Percentiles rank a stretch among this genome's conserved stretches.
Evolutionary conservation across 2,888 invertebrate species (phyloP).

Genomic region (Tetheella fluctuosa): DNA sequence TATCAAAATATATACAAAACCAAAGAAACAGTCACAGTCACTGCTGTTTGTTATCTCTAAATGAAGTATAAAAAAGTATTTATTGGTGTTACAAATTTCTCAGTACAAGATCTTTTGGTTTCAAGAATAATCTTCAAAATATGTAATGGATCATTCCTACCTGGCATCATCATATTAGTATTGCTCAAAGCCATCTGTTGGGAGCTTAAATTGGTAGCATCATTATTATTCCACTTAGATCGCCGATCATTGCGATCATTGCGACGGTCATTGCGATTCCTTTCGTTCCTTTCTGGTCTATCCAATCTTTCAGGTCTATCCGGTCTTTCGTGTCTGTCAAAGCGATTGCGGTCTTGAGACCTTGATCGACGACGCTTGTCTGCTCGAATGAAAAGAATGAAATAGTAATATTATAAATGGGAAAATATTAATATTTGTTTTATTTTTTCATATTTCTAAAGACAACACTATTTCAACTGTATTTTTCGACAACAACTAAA

Average conservation of each 20-base stretch:
- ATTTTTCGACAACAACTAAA: too few species aligned
- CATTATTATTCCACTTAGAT: constrained; percentile 47
- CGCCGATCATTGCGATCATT: constrained; percentile 41
- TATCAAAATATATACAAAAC: too few species aligned
- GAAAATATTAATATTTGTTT: too few species aligned
- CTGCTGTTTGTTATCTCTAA: too few species aligned
- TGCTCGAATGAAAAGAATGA: constrained; percentile 17
- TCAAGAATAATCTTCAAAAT: too few species aligned
- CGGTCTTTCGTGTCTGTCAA: constrained; percentile 28
- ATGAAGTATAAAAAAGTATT: too few species aligned
- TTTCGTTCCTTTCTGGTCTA: constrained; percentile 23
- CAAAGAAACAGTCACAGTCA: too few species aligned
- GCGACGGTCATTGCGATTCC: constrained; percentile 35
- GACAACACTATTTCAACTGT: too few species aligned
- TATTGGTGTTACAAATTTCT: too few species aligned
- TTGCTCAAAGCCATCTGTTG: constrained; percentile 18
- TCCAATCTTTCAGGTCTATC: constrained; percentile 26
- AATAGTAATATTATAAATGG: not conserved
- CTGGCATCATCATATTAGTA: constrained; percentile 48
- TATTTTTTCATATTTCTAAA: too few species aligned
- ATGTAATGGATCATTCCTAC: constrained; percentile 28
- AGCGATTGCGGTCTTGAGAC: constrained; percentile 28
- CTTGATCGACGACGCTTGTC: constrained; percentile 32
- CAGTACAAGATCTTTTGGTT: too few species aligned
- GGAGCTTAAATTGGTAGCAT: constrained; percentile 16